Evolutionary conservation across 2,797 vertebrate genomes (phyloP).

Genomic region (Falco rusticolus): DNA sequence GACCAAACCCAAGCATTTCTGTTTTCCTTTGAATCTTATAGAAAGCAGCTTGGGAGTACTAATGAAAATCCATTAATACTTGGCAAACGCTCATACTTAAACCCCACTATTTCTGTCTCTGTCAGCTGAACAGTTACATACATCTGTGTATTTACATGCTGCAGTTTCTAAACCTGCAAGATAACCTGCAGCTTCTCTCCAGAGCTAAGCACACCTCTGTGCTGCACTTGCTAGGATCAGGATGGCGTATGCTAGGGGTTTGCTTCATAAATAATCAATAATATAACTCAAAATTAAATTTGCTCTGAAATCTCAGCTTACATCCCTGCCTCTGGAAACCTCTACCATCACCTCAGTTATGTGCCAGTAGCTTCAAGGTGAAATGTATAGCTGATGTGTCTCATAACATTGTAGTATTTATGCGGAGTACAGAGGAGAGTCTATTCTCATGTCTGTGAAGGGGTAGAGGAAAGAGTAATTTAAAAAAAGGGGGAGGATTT

Average conservation of each 20-base stretch:
- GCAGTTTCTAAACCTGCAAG: not conserved
- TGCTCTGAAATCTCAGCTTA: not conserved
- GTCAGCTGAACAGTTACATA: not conserved
- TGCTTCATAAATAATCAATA: not conserved
- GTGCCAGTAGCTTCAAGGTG: not conserved
- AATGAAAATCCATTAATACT: not conserved
- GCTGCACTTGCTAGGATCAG: not conserved
- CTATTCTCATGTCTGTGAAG: not conserved
- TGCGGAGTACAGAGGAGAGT: not conserved
- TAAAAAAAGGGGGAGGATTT: not conserved
- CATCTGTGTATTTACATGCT: not conserved
- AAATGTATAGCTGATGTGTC: not conserved
- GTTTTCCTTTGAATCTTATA: not conserved
- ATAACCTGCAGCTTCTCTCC: not conserved
- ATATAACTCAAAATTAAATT: not conserved
- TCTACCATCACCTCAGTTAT: not conserved
- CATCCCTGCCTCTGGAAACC: not conserved
- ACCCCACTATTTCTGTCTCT: not conserved
- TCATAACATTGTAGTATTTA: rapidly evolving
- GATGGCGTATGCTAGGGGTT: not conserved
- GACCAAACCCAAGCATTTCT: not conserved
- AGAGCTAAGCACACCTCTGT: not conserved
- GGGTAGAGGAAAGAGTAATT: not conserved
- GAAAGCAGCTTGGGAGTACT: not conserved
- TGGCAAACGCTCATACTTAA: not conserved